Percentiles rank a stretch among this genome's conserved stretches.
Evolutionary conservation across 2,888 invertebrate genomes (phyloP).

Genomic region (Flexamia atlantica): DNA sequence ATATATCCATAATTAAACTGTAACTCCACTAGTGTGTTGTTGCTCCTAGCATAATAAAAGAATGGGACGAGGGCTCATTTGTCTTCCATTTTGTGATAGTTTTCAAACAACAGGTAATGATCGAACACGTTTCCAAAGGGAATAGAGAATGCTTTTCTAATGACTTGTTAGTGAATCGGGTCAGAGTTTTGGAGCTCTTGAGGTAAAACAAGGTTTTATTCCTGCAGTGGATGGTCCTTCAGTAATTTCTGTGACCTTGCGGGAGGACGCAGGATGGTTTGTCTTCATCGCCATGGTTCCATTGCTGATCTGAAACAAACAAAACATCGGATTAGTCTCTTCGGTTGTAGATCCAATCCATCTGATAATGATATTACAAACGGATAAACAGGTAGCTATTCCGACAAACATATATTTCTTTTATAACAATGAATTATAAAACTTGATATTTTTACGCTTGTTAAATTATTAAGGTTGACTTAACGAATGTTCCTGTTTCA

Average conservation of each 20-base stretch:
- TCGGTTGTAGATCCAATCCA: no score
- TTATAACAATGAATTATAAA: no score
- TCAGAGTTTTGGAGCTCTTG: neutral
- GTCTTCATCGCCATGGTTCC: conserved; percentile 12
- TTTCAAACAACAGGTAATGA: neutral
- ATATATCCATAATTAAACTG: conserved; percentile 85
- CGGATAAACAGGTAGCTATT: no score
- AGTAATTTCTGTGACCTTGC: neutral
- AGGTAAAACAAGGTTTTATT: neutral
- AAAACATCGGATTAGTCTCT: neutral
- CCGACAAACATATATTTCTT: no score
- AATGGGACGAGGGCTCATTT: neutral
- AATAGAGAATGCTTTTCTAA: neutral
- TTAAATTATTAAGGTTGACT: no score
- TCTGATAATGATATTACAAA: no score
- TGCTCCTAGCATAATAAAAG: neutral
- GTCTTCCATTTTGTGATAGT: neutral
- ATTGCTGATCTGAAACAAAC: conserved; percentile 14
- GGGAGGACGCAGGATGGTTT: neutral
- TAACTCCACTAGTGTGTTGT: neutral
- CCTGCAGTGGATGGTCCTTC: neutral
- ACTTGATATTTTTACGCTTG: no score
- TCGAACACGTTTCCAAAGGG: neutral
- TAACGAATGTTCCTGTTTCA: no score
- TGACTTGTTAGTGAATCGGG: neutral